phyloP scores from a whole-genome alignment of 2,113 vertebrate genomes.

The Erythrolamprus reginae region DNA sequence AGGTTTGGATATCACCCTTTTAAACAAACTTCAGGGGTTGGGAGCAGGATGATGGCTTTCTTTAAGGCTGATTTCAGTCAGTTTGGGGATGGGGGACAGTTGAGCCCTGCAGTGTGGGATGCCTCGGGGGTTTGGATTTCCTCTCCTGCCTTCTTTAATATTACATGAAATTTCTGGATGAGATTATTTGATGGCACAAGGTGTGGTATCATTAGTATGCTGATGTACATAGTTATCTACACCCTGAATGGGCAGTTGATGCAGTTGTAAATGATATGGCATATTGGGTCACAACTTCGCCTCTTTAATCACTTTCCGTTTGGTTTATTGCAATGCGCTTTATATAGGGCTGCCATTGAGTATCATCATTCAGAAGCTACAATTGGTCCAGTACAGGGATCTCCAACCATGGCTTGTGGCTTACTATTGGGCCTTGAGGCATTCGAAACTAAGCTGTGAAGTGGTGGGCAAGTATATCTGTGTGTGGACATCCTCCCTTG shows the following conservation, averaged over 20 bases:
- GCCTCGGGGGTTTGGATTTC: background rate
- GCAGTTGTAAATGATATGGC: background rate
- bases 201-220: background rate
- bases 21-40: background rate
- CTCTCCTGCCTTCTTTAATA: background rate
- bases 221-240: background rate
- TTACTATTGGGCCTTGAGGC: too few relatives aligned
- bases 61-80: background rate
- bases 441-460: too few relatives aligned
- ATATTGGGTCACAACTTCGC: too few relatives aligned
- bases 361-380: background rate
- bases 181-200: background rate
- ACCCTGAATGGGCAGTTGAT: background rate
- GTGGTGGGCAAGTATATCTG: too few relatives aligned
- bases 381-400: background rate
- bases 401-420: too few relatives aligned
- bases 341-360: background rate
- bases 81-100: background rate
- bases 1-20: background rate
- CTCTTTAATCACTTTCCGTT: background rate
- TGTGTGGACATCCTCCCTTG: too few relatives aligned
- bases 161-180: background rate
- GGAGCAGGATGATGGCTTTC: background rate
- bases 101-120: background rate
- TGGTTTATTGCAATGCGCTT: background rate